These are phyloP conservation scores for Craniophora ligustri DNA, from an alignment of 2,888 invertebrate species.

Conservation along the genomic window DNA sequence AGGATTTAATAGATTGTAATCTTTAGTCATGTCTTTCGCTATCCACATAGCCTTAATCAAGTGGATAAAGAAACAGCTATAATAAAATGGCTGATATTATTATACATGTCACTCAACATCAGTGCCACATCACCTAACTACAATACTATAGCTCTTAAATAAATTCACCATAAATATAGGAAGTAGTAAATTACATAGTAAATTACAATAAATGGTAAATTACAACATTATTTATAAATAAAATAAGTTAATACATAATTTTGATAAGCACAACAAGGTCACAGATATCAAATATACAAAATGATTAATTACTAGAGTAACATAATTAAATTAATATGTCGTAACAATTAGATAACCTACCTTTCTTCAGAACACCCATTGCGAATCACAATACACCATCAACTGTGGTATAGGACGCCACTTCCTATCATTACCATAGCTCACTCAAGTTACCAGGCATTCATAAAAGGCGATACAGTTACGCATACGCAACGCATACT, in stretches of 20 bases:
- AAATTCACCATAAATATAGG: no score
- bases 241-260: conserved; percentile 16
- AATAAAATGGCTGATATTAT: no score
- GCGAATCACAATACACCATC: conserved; percentile 55
- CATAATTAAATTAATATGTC: conserved; percentile 18
- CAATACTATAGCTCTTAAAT: no score
- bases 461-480: conserved; percentile 81
- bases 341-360: conserved; percentile 49
- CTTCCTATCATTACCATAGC: conserved; percentile 65
- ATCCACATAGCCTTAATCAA: no score
- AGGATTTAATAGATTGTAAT: no score
- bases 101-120: no score
- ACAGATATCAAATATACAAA: conserved; percentile 24
- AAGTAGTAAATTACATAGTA: no score
- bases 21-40: no score
- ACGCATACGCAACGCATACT: conserved; percentile 74
- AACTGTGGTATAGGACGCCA: conserved; percentile 61
- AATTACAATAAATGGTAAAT: not conserved
- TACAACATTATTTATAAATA: no score
- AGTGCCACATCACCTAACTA: no score
- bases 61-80: no score
- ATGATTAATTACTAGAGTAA: conserved; percentile 32
- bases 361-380: conserved; percentile 70
- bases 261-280: conserved; percentile 45
- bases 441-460: conserved; percentile 56